phyloP scores from a whole-genome alignment of 2,113 vertebrate species.

The Malurus melanocephalus region DNA sequence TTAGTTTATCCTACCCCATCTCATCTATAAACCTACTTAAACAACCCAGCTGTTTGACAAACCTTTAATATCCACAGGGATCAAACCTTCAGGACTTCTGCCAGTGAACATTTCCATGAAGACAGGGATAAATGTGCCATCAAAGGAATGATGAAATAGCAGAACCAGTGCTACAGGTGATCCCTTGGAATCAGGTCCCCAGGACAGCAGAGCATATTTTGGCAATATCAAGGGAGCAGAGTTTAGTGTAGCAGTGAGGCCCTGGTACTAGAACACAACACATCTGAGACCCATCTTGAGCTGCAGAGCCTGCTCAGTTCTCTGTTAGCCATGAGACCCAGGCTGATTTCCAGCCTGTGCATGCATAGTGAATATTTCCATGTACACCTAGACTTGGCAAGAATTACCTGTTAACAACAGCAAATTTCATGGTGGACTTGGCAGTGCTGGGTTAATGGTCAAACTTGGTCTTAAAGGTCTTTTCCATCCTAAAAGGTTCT shows the following conservation, averaged over 20 bases:
- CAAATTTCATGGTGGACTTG: not conserved
- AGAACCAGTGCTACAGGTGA: not conserved
- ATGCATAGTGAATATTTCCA: not conserved
- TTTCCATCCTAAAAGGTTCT: not conserved
- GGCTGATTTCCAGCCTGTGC: not conserved
- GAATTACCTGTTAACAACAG: not conserved
- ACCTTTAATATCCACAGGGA: not conserved
- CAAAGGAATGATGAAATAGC: not conserved
- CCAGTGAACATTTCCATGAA: not conserved
- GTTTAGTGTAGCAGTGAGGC: not conserved
- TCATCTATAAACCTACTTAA: not conserved
- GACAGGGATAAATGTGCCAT: not conserved
- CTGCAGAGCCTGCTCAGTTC: not conserved
- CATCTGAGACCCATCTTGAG: not conserved
- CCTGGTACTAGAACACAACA: not conserved
- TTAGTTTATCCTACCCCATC: not conserved
- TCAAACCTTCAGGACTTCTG: not conserved
- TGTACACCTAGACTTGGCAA: not conserved
- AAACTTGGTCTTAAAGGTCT: not conserved
- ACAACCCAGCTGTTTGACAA: not conserved
- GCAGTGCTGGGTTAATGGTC: not conserved
- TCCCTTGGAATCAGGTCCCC: not conserved
- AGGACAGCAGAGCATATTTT: not conserved
- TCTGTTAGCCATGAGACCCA: not conserved
- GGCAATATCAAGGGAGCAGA: not conserved